Evolutionary conservation across 2,113 vertebrate species (phyloP).

Genomic region (Toxotes jaculatrix): DNA sequence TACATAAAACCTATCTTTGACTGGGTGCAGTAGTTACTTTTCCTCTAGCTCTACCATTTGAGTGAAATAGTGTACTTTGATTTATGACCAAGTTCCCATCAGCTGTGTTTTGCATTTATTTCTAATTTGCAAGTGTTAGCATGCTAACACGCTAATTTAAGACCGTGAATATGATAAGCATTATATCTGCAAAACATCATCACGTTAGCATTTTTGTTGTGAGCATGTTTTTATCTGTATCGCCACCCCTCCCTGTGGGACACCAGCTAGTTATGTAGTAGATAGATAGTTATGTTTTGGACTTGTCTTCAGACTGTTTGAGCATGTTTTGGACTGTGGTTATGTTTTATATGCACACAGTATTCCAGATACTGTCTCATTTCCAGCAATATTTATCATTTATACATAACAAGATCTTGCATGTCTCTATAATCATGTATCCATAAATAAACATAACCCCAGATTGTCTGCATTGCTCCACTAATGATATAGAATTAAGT

Average conservation of each 20-base stretch:
- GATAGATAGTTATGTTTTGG: neutral
- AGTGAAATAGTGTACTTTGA: too few species aligned
- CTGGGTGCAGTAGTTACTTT: neutral
- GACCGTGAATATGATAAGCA: neutral
- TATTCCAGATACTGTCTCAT: neutral
- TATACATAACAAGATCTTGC: neutral
- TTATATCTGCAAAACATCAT: neutral
- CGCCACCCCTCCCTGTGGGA: neutral
- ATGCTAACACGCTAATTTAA: neutral
- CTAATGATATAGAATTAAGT: constrained; percentile 23
- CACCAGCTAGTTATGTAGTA: too few species aligned
- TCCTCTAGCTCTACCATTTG: too few species aligned
- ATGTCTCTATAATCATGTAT: constrained; percentile 6
- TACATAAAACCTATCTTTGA: neutral
- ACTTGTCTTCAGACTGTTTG: neutral
- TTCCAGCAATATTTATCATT: constrained; percentile 7
- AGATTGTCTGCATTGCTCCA: neutral
- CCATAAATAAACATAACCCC: constrained; percentile 3
- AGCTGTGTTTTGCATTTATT: neutral
- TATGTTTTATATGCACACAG: neutral
- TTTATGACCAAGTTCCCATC: neutral
- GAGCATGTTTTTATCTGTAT: neutral
- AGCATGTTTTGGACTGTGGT: neutral
- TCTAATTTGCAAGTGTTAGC: neutral
- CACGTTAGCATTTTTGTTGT: neutral